Evolutionary conservation across 2,888 invertebrate species (phyloP).

Genomic region (Myopa tessellatipennis): DNA sequence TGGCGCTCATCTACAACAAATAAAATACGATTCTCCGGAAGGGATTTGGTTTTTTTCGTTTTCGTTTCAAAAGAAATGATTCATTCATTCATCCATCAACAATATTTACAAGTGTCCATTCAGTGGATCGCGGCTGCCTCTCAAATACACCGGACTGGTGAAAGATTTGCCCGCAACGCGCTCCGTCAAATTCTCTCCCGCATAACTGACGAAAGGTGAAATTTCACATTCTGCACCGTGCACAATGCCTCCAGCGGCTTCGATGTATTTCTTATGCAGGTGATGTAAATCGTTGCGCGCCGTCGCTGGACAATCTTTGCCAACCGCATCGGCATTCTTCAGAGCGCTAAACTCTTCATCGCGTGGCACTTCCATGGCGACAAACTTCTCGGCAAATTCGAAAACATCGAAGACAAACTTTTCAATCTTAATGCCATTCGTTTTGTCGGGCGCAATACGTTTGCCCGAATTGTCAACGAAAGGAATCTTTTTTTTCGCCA

Average conservation of each 20-base stretch:
- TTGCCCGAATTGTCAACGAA: constrained; percentile 80
- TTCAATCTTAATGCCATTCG: constrained; percentile 98
- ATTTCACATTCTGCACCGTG: constrained; percentile 82
- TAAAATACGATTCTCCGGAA: no score
- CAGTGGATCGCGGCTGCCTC: constrained; percentile 67
- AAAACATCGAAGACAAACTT: constrained; percentile 99
- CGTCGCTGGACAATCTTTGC: constrained; percentile 92
- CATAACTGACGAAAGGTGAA: constrained; percentile 89
- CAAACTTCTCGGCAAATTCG: constrained; percentile 89
- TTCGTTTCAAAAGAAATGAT: no score
- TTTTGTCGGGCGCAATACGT: constrained; percentile 79
- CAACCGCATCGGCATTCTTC: constrained; percentile 90
- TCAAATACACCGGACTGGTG: constrained; percentile 74
- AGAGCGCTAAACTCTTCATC: constrained; percentile 96
- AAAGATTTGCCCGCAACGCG: constrained; percentile 77
- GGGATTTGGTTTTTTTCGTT: no score
- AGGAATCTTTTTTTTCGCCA: constrained; percentile 98
- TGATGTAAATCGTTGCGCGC: constrained; percentile 81
- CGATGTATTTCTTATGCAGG: constrained; percentile 83
- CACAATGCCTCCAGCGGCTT: constrained; percentile 83
- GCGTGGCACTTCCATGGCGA: constrained; percentile 91
- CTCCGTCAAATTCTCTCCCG: constrained; percentile 84
- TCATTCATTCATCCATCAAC: background rate
- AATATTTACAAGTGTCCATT: constrained; percentile 60
- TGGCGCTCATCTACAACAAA: background rate